Evolutionary conservation across 1,140 invertebrate genomes (phyloP).

Genomic region (Hypsibius dujardini): DNA sequence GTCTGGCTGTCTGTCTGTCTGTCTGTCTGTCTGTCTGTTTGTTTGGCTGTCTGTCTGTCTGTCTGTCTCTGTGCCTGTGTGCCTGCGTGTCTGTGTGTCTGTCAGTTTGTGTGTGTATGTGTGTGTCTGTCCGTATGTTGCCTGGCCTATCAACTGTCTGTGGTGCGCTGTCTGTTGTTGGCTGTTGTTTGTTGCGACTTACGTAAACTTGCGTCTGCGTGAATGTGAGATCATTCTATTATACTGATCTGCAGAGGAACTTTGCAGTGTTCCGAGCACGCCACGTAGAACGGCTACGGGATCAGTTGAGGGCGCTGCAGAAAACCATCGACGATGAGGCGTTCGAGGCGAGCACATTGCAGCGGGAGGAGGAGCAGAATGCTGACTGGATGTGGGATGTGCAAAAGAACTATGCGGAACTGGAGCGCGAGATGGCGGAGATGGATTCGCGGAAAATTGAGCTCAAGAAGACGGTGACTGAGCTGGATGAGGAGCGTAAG

Average conservation of each 20-base stretch:
- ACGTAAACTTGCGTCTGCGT: too few relatives aligned
- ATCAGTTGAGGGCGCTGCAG: neutral
- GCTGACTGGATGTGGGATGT: constrained; percentile 17
- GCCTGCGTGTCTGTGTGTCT: too few relatives aligned
- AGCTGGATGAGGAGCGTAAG: neutral
- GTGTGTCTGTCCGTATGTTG: too few relatives aligned
- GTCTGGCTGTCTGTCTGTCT: too few relatives aligned
- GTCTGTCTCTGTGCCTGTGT: too few relatives aligned
- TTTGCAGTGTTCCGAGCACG: constrained; percentile 1
- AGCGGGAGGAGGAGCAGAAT: constrained; percentile 4
- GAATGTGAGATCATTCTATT: too few relatives aligned
- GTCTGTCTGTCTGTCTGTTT: too few relatives aligned
- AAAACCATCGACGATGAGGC: neutral
- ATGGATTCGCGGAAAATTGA: neutral
- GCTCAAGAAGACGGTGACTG: neutral
- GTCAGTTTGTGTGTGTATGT: too few relatives aligned
- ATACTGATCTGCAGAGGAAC: neutral
- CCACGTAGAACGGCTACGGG: neutral
- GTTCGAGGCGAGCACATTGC: neutral
- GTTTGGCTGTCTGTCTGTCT: too few relatives aligned
- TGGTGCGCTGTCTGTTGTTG: too few relatives aligned
- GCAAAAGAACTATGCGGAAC: neutral
- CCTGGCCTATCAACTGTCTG: too few relatives aligned
- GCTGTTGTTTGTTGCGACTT: too few relatives aligned
- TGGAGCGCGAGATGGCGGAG: neutral